These are phyloP conservation scores for Poeciliopsis turrubarensis DNA, from an alignment of 2,113 vertebrate genomes.

Conservation along the genomic window DNA sequence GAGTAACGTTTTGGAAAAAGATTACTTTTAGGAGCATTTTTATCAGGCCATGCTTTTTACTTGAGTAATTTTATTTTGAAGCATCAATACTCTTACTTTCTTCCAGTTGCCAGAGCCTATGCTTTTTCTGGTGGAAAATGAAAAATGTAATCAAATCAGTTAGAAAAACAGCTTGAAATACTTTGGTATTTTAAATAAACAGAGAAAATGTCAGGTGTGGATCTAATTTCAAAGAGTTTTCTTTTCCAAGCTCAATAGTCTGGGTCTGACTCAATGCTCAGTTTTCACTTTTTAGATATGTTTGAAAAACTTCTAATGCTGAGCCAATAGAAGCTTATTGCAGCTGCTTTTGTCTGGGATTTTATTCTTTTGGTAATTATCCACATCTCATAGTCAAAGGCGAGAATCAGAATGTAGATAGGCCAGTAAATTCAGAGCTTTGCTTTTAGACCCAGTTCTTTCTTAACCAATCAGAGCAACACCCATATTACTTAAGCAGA, in stretches of 20 bases:
- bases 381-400: not conserved
- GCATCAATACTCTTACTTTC: not conserved
- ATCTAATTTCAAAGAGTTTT: too few relatives aligned
- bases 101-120: not conserved
- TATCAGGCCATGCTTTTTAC: too few relatives aligned
- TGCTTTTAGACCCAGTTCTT: not conserved
- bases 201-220: too few relatives aligned
- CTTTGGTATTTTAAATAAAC: too few relatives aligned
- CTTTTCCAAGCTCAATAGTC: not conserved
- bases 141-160: not conserved
- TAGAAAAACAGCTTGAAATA: too few relatives aligned
- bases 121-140: not conserved
- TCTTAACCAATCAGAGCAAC: not conserved
- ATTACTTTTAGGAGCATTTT: too few relatives aligned
- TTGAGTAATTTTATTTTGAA: too few relatives aligned
- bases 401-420: not conserved
- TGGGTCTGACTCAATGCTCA: not conserved
- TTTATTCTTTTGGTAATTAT: not conserved
- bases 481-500: not conserved
- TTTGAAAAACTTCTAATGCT: not conserved
- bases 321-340: too few relatives aligned
- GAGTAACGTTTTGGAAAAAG: too few relatives aligned
- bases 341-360: not conserved
- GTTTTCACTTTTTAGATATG: not conserved
- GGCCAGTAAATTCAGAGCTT: not conserved